These are phyloP conservation scores for Colletes gigas DNA, from an alignment of 1,140 invertebrate species.

Conservation along the genomic window DNA sequence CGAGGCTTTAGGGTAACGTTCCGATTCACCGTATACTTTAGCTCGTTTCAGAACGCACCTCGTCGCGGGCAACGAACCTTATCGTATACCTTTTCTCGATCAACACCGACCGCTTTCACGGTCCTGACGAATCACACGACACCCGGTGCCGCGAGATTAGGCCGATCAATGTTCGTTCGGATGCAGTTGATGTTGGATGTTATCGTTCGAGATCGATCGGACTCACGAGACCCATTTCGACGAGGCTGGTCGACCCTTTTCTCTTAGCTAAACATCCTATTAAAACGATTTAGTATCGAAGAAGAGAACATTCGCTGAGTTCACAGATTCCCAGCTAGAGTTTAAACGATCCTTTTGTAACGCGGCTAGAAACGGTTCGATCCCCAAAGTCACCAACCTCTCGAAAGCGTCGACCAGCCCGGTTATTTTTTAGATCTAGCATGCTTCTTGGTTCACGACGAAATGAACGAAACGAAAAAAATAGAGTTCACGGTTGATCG, in stretches of 20 bases:
- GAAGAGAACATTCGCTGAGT: too few relatives aligned
- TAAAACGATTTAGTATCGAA: too few relatives aligned
- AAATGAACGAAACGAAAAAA: background rate
- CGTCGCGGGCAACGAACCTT: conserved; percentile 32
- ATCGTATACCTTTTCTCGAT: conserved; percentile 33
- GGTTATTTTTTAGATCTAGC: background rate
- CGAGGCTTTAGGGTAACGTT: conserved; percentile 26
- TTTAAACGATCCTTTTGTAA: too few relatives aligned
- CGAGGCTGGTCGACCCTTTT: background rate
- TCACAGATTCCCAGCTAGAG: too few relatives aligned
- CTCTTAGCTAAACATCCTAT: too few relatives aligned
- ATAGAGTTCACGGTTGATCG: conserved; percentile 29
- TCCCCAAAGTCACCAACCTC: too few relatives aligned
- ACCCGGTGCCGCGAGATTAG: too few relatives aligned
- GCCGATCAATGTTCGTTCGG: conserved; percentile 12
- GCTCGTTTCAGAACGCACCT: conserved; percentile 27
- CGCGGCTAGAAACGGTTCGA: too few relatives aligned
- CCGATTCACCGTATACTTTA: conserved; percentile 30
- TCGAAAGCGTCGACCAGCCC: background rate
- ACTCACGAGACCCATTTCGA: background rate
- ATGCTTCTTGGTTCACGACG: conserved; percentile 2
- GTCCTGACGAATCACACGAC: background rate
- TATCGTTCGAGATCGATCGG: conserved; percentile 15
- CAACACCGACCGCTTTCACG: background rate
- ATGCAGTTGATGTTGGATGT: conserved; percentile 10